Evolutionary conservation across 2,797 vertebrate genomes (phyloP).

Genomic region (Xiphorhynchus erythropygius): DNA sequence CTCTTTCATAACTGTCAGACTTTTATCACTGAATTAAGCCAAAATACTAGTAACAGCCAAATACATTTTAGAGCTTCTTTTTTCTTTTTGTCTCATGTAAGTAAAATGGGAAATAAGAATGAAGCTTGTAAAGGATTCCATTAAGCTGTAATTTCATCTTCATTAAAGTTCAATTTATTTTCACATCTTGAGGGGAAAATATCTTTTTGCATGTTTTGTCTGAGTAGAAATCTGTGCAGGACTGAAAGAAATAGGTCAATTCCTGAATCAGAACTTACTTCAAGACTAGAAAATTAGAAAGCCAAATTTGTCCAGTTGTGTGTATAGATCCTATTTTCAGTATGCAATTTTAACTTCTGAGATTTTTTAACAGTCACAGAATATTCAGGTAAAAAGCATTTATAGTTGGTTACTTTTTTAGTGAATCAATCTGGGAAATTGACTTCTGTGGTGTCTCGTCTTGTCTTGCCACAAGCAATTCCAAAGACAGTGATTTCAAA

Average conservation of each 20-base stretch:
- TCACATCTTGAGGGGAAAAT: background rate
- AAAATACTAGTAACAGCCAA: background rate
- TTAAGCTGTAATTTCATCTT: background rate
- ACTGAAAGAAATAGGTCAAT: background rate
- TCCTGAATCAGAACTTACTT: background rate
- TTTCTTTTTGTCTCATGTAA: background rate
- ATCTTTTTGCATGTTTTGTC: background rate
- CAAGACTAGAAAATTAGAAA: constrained; percentile 1
- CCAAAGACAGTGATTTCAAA: background rate
- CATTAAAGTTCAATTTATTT: background rate
- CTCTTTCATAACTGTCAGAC: background rate
- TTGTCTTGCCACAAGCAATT: background rate
- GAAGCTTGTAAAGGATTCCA: background rate
- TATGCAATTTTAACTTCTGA: background rate
- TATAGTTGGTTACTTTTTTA: background rate
- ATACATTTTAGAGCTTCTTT: background rate
- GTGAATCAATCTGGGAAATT: background rate
- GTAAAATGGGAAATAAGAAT: background rate
- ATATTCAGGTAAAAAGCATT: background rate
- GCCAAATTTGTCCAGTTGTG: background rate
- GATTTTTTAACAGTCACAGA: background rate
- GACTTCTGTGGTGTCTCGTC: background rate
- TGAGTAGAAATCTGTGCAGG: background rate
- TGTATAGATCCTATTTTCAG: background rate
- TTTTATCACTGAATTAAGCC: background rate